Conservation (phyloP, 1,140 invertebrate genomes). For the Cydia fagiglandana region DNA sequence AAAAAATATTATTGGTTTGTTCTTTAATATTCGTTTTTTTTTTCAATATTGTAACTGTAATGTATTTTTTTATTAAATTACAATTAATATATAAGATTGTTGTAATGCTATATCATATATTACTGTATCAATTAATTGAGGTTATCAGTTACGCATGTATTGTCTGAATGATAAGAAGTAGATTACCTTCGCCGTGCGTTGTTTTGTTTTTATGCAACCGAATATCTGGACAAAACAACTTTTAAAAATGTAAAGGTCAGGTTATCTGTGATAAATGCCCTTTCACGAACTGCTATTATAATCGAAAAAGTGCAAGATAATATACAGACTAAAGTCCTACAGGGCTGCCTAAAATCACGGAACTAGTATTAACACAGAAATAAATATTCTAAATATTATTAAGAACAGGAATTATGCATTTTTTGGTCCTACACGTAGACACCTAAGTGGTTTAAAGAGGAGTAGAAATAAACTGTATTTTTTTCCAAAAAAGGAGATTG, state of each 20-base stretch:
- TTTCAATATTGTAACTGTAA: no score
- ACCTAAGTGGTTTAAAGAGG: no score
- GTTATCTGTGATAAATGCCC: neutral
- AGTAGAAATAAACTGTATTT: no score
- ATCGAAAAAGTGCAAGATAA: neutral
- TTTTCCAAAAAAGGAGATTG: no score
- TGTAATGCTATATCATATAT: no score
- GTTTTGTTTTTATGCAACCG: neutral
- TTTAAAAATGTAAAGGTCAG: slow-evolving; percentile 14
- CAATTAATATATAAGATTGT: no score
- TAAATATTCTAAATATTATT: no score
- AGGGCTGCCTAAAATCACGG: neutral
- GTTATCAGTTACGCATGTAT: neutral
- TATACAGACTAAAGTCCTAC: neutral
- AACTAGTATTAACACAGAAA: neutral
- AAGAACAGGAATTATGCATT: no score
- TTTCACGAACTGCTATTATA: neutral
- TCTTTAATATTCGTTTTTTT: no score
- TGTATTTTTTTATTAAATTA: no score
- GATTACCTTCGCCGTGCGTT: neutral
- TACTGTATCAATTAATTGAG: neutral
- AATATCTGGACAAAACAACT: slow-evolving; percentile 12
- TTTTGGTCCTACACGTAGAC: no score
- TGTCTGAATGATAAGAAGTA: neutral
- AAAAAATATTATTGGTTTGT: no score